Evolutionary conservation across 2,797 vertebrate genomes (phyloP).

Genomic region (Prunella strophiata): DNA sequence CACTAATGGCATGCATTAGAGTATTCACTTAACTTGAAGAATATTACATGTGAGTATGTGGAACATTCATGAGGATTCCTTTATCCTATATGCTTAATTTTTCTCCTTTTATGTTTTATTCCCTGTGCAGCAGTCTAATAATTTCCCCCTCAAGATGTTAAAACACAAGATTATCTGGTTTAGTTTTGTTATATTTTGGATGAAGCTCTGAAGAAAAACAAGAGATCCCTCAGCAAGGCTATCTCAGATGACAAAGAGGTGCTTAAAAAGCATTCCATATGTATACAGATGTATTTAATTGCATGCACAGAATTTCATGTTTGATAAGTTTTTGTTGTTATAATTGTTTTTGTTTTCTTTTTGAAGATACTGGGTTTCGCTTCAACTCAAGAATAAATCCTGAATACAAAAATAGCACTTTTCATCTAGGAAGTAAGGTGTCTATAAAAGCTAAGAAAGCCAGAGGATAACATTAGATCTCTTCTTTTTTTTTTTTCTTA

Average conservation of each 20-base stretch:
- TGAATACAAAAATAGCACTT: background rate
- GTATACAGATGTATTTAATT: background rate
- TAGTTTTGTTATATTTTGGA: background rate
- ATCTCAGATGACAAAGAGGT: background rate
- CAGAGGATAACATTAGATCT: background rate
- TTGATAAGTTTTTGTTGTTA: background rate
- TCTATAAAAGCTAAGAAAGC: background rate
- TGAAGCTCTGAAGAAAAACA: background rate
- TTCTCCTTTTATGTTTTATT: background rate
- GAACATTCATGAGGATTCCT: background rate
- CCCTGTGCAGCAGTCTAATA: background rate
- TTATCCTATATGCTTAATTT: background rate
- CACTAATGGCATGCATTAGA: background rate
- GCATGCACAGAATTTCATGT: background rate
- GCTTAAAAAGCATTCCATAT: fast-evolving
- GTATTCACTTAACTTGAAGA: background rate
- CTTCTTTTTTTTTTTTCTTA: background rate
- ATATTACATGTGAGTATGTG: background rate
- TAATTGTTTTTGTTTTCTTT: background rate
- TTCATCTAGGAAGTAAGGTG: background rate
- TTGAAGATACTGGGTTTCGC: background rate
- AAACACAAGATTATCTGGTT: background rate
- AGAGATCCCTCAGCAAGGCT: background rate
- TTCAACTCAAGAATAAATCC: background rate
- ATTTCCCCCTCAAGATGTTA: background rate